Percentiles rank a stretch among this genome's conserved stretches.
Evolutionary conservation across 2,797 vertebrate species (phyloP).

Genomic region (Lindbergichthys nudifrons): DNA sequence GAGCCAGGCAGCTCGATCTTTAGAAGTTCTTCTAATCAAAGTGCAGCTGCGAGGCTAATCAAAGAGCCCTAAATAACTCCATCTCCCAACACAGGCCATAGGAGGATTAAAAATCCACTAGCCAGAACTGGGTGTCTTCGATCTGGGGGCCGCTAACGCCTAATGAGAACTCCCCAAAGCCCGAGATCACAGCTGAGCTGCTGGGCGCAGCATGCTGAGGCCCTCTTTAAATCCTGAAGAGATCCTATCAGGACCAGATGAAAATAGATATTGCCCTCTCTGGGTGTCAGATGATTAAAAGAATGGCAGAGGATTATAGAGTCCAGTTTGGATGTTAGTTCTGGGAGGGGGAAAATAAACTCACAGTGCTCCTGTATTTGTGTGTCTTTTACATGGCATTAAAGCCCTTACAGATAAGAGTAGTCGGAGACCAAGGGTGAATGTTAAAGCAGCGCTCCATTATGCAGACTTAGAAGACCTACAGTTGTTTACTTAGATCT

Average conservation of each 20-base stretch:
- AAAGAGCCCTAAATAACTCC: conserved; percentile 98
- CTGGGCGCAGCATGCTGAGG: conserved; percentile 86
- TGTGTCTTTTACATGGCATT: conserved; percentile 65
- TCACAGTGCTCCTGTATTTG: conserved; percentile 61
- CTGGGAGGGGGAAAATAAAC: conserved; percentile 45
- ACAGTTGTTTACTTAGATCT: conserved; percentile 87
- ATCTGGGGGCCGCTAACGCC: conserved; percentile 87
- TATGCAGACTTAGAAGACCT: conserved; percentile 84
- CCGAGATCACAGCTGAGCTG: conserved; percentile 94
- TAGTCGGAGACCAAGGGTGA: conserved; percentile 60
- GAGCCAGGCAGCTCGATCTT: conserved; percentile 85
- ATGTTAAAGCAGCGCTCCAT: conserved; percentile 79
- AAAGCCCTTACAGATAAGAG: conserved; percentile 80
- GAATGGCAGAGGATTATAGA: conserved; percentile 94
- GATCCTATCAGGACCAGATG: conserved; percentile 97
- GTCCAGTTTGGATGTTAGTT: conserved; percentile 77
- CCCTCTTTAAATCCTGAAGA: conserved; percentile 96
- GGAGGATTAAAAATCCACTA: conserved; percentile 99
- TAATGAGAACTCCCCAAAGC: conserved; percentile 99
- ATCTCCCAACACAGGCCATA: conserved; percentile 93
- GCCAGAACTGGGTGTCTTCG: conserved; percentile 94
- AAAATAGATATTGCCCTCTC: conserved; percentile 98
- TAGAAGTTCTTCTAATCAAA: conserved; percentile 98
- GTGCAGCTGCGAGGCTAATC: conserved; percentile 93
- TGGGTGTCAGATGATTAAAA: conserved; percentile 94